A percentile compares a stretch with the other conserved stretches of the same genome.
phyloP scores from a whole-genome alignment of 2,888 invertebrate genomes.

The Bombylius discolor region DNA sequence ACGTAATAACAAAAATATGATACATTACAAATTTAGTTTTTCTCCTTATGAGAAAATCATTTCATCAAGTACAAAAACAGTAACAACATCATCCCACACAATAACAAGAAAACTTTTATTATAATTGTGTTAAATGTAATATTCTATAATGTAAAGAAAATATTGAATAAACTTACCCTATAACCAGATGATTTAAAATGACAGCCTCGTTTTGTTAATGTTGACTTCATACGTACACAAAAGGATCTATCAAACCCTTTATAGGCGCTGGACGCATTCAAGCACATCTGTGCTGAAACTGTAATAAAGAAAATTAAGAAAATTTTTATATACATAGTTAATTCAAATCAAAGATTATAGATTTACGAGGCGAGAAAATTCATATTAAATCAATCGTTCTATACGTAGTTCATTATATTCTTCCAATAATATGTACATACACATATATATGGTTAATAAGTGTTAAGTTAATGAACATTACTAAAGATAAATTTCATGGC shows the following conservation, averaged over 20 bases:
- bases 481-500: conserved; percentile 12
- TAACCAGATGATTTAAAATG: conserved; percentile 94
- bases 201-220: conserved; percentile 91
- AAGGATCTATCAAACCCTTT: conserved; percentile 84
- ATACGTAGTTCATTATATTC: too few species aligned
- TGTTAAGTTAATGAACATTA: conserved; percentile 6
- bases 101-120: too few species aligned
- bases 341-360: background rate
- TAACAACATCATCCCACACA: too few species aligned
- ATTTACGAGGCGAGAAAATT: too few species aligned
- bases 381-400: too few species aligned
- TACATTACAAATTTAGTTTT: too few species aligned
- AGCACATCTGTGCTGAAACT: conserved; percentile 76
- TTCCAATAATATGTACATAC: too few species aligned
- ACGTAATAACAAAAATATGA: background rate
- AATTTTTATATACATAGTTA: conserved; percentile 1
- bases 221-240: conserved; percentile 95
- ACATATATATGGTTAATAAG: too few species aligned
- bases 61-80: too few species aligned
- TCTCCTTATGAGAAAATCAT: too few species aligned
- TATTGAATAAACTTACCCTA: conserved; percentile 52
- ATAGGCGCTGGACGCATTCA: conserved; percentile 56
- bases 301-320: conserved; percentile 25
- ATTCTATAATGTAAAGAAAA: background rate
- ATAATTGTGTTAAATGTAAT: too few species aligned